phyloP scores from a whole-genome alignment of 2,888 invertebrate genomes.

The Zonitis immaculata region DNA sequence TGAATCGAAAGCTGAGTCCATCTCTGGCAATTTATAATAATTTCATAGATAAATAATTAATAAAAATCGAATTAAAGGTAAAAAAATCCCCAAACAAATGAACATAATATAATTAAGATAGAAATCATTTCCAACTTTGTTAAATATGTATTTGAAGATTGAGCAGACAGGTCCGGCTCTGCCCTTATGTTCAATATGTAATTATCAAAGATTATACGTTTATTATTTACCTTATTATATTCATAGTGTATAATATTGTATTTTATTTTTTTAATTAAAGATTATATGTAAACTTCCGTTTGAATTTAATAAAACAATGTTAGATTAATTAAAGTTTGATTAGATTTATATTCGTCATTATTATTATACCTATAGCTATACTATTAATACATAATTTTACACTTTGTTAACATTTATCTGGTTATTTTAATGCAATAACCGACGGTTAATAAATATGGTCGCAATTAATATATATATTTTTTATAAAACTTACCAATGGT shows the following conservation, averaged over 20 bases:
- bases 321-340: conserved; percentile 13
- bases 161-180: too few species aligned
- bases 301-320: conserved; percentile 11
- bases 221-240: conserved; percentile 4
- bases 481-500: conserved; percentile 73
- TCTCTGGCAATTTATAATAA: too few species aligned
- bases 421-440: conserved; percentile 16
- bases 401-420: conserved; percentile 8
- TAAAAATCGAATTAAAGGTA: too few species aligned
- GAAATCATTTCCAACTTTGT: too few species aligned
- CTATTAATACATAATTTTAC: neutral
- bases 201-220: neutral
- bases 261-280: conserved; percentile 3
- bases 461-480: neutral
- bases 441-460: neutral
- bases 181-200: too few species aligned
- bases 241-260: neutral
- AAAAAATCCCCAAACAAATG: too few species aligned
- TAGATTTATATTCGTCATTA: conserved; percentile 6
- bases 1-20: too few species aligned
- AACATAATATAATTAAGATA: too few species aligned
- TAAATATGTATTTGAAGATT: too few species aligned
- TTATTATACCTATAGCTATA: neutral
- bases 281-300: conserved; percentile 5
- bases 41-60: too few species aligned